Evolutionary conservation across 2,113 vertebrate species (phyloP).

Genomic region (Actenoides lindsayi): DNA sequence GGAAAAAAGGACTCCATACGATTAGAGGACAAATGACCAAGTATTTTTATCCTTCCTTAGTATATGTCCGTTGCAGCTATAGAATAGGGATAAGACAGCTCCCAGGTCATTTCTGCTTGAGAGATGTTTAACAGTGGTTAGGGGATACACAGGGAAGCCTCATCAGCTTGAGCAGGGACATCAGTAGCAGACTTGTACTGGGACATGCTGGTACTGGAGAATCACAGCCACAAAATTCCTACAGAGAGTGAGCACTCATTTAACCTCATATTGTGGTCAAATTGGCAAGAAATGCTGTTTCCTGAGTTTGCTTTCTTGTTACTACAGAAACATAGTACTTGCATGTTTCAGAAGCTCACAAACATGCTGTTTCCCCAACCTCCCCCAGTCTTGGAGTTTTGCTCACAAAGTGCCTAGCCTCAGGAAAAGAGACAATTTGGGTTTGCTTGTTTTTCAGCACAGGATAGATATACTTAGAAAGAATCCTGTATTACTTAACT

Average conservation of each 20-base stretch:
- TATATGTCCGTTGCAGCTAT: rapidly evolving
- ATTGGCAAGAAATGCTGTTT: not conserved
- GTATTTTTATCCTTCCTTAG: not conserved
- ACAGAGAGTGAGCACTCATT: not conserved
- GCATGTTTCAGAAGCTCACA: not conserved
- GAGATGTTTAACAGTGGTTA: not conserved
- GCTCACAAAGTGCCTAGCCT: not conserved
- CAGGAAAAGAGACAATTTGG: not conserved
- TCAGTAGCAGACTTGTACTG: not conserved
- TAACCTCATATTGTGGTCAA: not conserved
- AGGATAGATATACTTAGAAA: not conserved
- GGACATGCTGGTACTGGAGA: not conserved
- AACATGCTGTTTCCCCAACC: not conserved
- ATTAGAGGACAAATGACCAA: not conserved
- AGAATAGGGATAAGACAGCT: not conserved
- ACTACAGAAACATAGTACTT: not conserved
- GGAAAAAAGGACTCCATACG: not conserved
- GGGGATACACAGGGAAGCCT: not conserved
- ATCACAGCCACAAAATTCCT: not conserved
- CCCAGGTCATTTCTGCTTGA: not conserved
- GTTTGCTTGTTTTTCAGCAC: not conserved
- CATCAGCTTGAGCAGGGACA: not conserved
- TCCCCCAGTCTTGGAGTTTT: not conserved
- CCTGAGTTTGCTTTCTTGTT: not conserved
- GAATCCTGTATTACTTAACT: not conserved